A percentile compares a stretch with the other conserved stretches of the same genome.
Evolutionary conservation across 2,113 vertebrate species (phyloP).

Genomic region (Columbina picui): DNA sequence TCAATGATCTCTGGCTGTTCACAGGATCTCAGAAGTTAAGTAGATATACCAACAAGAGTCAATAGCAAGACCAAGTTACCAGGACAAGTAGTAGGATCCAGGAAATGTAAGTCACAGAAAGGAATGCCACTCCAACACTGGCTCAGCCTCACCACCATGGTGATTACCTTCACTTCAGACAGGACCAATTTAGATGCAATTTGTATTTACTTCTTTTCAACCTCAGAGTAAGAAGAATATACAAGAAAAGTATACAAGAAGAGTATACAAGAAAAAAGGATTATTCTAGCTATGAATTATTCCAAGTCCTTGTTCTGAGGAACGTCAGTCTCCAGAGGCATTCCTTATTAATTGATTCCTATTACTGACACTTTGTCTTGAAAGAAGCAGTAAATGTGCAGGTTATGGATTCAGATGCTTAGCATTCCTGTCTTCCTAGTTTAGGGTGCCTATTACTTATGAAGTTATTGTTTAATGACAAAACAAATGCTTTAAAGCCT

Average conservation of each 20-base stretch:
- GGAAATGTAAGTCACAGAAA: neutral
- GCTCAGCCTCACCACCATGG: neutral
- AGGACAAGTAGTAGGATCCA: neutral
- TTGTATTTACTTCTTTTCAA: neutral
- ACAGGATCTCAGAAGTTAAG: neutral
- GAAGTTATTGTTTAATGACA: neutral
- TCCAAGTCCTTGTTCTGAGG: conserved; percentile 12
- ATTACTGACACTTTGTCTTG: neutral
- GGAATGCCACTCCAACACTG: neutral
- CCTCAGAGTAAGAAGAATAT: neutral
- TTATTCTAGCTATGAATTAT: neutral
- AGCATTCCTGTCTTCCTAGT: neutral
- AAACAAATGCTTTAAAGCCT: neutral
- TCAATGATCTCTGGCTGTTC: neutral
- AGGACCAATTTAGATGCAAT: neutral
- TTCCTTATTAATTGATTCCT: neutral
- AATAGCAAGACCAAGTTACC: neutral
- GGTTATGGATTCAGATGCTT: neutral
- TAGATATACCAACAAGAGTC: neutral
- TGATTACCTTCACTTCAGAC: neutral
- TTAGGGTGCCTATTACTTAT: neutral
- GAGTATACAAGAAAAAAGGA: too few relatives aligned
- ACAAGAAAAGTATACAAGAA: too few relatives aligned
- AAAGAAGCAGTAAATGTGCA: neutral
- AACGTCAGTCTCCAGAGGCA: neutral